A percentile compares a stretch with the other conserved stretches of the same genome.
Evolutionary conservation across 1,140 invertebrate species (phyloP).

Genomic region (Meteorus sp.): DNA sequence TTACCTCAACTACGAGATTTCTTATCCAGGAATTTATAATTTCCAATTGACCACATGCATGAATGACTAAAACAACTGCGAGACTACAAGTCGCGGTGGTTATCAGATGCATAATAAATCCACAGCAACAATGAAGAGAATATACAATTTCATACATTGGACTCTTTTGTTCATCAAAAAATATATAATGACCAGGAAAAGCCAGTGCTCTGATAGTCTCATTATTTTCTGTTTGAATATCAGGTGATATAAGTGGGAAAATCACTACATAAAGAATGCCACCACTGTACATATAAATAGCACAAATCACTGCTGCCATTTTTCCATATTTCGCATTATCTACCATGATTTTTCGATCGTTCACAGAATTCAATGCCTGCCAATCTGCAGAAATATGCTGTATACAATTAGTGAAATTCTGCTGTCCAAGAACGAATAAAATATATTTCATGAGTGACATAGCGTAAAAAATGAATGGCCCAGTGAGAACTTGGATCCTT

Average conservation of each 20-base stretch:
- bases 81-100: conserved; percentile 30
- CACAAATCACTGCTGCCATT: conserved; percentile 14
- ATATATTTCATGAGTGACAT: conserved; percentile 11
- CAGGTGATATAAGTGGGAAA: neutral
- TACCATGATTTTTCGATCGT: conserved; percentile 18
- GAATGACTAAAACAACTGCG: conserved; percentile 39
- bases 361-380: neutral
- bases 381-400: conserved; percentile 19
- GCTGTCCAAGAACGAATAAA: neutral
- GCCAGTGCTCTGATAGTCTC: conserved; percentile 1
- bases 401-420: conserved; percentile 6
- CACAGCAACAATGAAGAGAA: conserved; percentile 4
- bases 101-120: conserved; percentile 4
- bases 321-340: conserved; percentile 5
- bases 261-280: neutral
- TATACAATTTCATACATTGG: conserved; percentile 21
- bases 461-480: conserved; percentile 1
- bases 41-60: conserved; percentile 39
- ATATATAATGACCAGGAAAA: conserved; percentile 14
- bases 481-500: conserved; percentile 7
- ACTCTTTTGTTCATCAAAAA: conserved; percentile 12
- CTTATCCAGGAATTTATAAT: conserved; percentile 32
- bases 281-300: too few species aligned
- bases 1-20: neutral
- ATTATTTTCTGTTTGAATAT: neutral